Evolutionary conservation across 1,140 invertebrate genomes (phyloP).

Genomic region (Pseudobourletiella spinata): DNA sequence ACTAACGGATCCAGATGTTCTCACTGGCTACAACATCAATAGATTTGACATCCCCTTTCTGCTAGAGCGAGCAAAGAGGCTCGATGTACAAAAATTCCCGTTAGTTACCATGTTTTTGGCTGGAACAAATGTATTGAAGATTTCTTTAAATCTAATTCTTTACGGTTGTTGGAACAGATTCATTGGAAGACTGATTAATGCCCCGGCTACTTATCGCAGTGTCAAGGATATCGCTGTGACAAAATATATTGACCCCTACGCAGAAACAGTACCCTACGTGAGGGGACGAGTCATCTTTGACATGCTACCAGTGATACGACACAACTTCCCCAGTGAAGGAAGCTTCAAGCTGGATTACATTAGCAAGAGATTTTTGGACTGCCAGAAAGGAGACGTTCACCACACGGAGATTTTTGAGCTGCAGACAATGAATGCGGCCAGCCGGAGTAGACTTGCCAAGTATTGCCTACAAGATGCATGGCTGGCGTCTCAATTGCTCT

Average conservation of each 20-base stretch:
- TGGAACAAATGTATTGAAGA: no score
- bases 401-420: conserved; percentile 23
- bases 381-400: conserved; percentile 20
- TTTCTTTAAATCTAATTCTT: not conserved
- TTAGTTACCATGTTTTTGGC: conserved; percentile 9
- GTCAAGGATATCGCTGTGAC: no score
- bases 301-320: conserved; percentile 20
- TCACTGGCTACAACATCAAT: conserved; percentile 32
- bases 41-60: conserved; percentile 32
- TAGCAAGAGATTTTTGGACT: conserved; percentile 17
- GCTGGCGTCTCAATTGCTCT: conserved; percentile 15
- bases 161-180: conserved; percentile 1
- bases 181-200: conserved; percentile 2
- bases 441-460: conserved; percentile 14
- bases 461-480: conserved; percentile 32
- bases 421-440: conserved; percentile 11
- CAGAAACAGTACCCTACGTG: conserved; percentile 6
- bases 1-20: conserved; percentile 25
- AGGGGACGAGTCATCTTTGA: conserved; percentile 32
- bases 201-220: not conserved
- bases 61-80: conserved; percentile 13
- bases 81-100: not conserved
- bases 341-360: conserved; percentile 13
- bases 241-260: conserved; percentile 16
- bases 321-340: not conserved